phyloP scores from a whole-genome alignment of 2,888 invertebrate species.

The Eristalis pertinax region DNA sequence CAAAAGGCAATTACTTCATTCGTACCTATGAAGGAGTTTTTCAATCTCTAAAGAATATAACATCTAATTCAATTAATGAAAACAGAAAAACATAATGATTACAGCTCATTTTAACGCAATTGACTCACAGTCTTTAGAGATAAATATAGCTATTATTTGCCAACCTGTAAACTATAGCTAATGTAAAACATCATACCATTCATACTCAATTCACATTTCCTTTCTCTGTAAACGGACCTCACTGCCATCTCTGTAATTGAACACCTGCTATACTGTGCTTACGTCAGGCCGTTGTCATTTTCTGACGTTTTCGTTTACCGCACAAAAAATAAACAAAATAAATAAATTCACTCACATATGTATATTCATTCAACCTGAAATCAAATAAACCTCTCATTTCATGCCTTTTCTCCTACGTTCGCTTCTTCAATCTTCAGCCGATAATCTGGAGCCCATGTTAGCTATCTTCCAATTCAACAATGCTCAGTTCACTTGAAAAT shows the following conservation, averaged over 20 bases:
- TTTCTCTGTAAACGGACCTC: background rate
- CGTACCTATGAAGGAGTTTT: too few relatives aligned
- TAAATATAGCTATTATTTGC: too few relatives aligned
- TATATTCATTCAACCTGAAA: background rate
- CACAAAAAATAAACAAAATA: conserved; percentile 39
- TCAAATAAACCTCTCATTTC: conserved; percentile 2
- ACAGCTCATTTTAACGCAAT: too few relatives aligned
- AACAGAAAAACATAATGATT: too few relatives aligned
- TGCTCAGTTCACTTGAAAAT: conserved; percentile 55
- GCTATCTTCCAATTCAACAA: conserved; percentile 30
- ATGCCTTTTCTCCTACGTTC: conserved; percentile 17
- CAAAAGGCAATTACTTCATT: too few relatives aligned
- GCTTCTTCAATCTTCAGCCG: conserved; percentile 20
- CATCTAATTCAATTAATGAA: too few relatives aligned
- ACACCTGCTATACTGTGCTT: background rate
- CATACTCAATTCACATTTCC: too few relatives aligned
- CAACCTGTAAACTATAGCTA: too few relatives aligned
- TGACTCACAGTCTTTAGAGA: too few relatives aligned
- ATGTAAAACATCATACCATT: too few relatives aligned
- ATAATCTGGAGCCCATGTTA: conserved; percentile 26
- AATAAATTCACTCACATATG: background rate
- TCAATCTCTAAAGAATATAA: too few relatives aligned
- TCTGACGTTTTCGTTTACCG: conserved; percentile 44
- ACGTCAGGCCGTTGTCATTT: conserved; percentile 10
- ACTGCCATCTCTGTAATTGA: conserved; percentile 13